phyloP scores from a whole-genome alignment of 2,797 vertebrate species.

The Propithecus deckenii region DNA sequence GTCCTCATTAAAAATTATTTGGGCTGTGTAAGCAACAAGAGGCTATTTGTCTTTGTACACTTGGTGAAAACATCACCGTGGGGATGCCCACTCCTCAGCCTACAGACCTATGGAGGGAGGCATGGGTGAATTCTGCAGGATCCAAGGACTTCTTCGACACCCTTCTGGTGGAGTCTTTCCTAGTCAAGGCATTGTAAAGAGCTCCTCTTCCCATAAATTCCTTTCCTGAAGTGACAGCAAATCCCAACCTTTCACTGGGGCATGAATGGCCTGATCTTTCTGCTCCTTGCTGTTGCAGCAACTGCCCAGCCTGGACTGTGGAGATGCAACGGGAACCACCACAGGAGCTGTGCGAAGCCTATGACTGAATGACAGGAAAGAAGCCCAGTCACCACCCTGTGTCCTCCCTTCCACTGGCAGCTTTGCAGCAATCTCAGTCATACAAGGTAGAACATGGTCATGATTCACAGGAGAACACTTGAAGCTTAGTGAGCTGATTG shows the following conservation, averaged over 20 bases:
- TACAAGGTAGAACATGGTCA: background rate
- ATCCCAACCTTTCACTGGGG: background rate
- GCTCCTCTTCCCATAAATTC: constrained; percentile 92
- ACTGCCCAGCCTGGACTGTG: background rate
- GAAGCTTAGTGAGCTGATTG: background rate
- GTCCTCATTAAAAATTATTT: constrained; percentile 88
- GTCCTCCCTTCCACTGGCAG: background rate
- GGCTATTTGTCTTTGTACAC: constrained; percentile 92
- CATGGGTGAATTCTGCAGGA: constrained; percentile 89
- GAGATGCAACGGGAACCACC: background rate
- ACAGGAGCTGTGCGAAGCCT: background rate
- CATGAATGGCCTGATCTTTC: background rate
- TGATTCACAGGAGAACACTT: background rate
- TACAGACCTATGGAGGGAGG: constrained; percentile 85
- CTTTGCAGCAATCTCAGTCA: background rate
- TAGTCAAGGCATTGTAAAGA: constrained; percentile 89
- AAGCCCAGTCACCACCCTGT: background rate
- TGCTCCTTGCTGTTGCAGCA: rapidly evolving
- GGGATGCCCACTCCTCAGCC: constrained; percentile 87
- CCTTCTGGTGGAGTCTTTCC: constrained; percentile 90
- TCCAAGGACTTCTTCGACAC: constrained; percentile 93
- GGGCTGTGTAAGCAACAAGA: constrained; percentile 90
- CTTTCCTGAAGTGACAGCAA: constrained; percentile 64
- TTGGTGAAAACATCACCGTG: constrained; percentile 88
- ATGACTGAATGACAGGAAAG: background rate